Base-by-base conservation (phyloP, 2,888 invertebrate genomes). In the Fabriciana adippe region DNA sequence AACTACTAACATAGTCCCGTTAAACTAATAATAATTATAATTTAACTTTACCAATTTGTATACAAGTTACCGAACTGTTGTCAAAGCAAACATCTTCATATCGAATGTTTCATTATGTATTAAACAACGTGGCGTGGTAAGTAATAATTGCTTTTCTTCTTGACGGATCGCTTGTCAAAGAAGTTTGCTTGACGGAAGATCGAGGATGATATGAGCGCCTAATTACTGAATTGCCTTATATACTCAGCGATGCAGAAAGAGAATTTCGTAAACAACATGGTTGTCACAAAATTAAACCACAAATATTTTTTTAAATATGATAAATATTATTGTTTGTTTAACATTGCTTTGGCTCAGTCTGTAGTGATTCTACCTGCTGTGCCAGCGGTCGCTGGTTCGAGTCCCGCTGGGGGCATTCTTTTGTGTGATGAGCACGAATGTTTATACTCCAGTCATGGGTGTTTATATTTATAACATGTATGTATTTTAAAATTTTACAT, bases 141-240 rank as follows among this genome's bases (percentile, higher is more conserved):
- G 72, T 72, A 78, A 72, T 74, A 77, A 79, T 78, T 78, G 72
- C 76, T 78, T 81, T 79, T 78, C 78, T 76, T 77, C 71, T 75
- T 77, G 81, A 82, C 77, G 79, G 81, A 84, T 80, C 74, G 76
- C 78, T 78, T 72, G 76, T 76, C 77, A 69, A 77, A 79, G 72
- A 73, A 74, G 73, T 73, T 74, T 64, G 65, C 60, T 64, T 68
- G 70, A 69, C 59, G 70, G 71, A 72, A 74, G 72, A 72, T 72
- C 56, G 67, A 71, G 61, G 67, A 70, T 69, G 67, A 66, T 69
- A 69, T 59, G 59, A 55, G 47, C 51, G 67, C 55, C 60, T 73
- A 67, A 71, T 73, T 68, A 71, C 67, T 48, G 54, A 65, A 65
- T 67, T 55, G 62, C 51, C 26, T 26, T 62, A 41, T 51, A 51